Evolutionary conservation across 2,113 vertebrate species (phyloP).

Genomic region (Sporophila hypoxantha): DNA sequence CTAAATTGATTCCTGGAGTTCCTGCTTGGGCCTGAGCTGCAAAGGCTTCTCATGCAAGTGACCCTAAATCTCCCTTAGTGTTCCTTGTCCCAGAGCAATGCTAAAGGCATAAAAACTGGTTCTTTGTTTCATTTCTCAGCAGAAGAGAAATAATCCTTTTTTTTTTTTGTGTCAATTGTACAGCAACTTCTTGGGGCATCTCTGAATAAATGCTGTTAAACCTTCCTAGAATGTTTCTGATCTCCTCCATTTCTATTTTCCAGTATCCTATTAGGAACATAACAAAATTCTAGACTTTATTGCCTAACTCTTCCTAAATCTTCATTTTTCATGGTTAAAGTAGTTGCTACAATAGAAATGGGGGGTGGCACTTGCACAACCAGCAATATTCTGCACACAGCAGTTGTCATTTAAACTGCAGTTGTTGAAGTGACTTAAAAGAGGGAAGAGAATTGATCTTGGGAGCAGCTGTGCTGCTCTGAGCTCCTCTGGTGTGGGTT

Average conservation of each 20-base stretch:
- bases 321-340: not conserved
- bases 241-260: not conserved
- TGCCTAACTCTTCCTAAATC: not conserved
- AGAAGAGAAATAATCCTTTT: not conserved
- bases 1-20: not conserved
- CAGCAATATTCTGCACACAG: not conserved
- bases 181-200: not conserved
- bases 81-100: not conserved
- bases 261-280: not conserved
- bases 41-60: not conserved
- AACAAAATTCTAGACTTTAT: not conserved
- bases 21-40: not conserved
- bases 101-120: not conserved
- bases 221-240: not conserved
- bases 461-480: not conserved
- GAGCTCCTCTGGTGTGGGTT: not conserved
- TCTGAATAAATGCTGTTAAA: not conserved
- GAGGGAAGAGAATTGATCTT: not conserved
- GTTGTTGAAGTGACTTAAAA: not conserved
- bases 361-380: not conserved
- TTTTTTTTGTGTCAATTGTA: not conserved
- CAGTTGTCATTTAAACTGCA: not conserved
- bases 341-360: not conserved
- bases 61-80: not conserved
- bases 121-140: not conserved